These are phyloP conservation scores for Eulithis testata DNA, from an alignment of 2,888 invertebrate genomes.

Conservation along the genomic window DNA sequence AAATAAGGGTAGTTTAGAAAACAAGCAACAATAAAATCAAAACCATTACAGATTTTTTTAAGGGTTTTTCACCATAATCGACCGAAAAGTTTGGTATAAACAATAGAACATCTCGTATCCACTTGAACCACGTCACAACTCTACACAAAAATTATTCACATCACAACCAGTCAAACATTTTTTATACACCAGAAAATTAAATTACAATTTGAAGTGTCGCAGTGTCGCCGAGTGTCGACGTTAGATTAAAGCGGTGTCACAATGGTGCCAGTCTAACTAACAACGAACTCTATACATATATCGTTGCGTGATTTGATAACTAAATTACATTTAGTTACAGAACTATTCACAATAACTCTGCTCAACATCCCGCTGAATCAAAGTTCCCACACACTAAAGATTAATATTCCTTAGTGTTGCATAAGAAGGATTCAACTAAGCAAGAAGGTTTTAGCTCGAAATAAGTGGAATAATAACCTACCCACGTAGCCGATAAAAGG, in stretches of 20 bases:
- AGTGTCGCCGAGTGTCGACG: not conserved
- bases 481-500: too few species aligned
- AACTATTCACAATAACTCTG: conserved; percentile 16
- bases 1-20: too few species aligned
- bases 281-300: conserved; percentile 15
- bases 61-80: too few species aligned
- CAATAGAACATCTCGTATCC: not conserved
- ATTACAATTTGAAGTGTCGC: not conserved
- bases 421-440: not conserved
- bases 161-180: too few species aligned
- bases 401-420: conserved; percentile 2
- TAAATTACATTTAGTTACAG: conserved; percentile 12
- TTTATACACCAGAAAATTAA: not conserved
- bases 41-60: too few species aligned
- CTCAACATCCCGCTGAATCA: conserved; percentile 8
- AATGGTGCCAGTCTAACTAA: conserved; percentile 7
- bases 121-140: not conserved
- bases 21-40: too few species aligned
- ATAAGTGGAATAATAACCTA: too few species aligned
- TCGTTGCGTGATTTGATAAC: conserved; percentile 20
- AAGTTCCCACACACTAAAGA: conserved; percentile 4
- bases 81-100: too few species aligned
- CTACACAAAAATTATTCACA: not conserved
- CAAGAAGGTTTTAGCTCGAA: not conserved
- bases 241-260: conserved; percentile 5